These are phyloP conservation scores for Brachylomia viminalis DNA, from an alignment of 2,888 invertebrate species.

Conservation along the genomic window DNA sequence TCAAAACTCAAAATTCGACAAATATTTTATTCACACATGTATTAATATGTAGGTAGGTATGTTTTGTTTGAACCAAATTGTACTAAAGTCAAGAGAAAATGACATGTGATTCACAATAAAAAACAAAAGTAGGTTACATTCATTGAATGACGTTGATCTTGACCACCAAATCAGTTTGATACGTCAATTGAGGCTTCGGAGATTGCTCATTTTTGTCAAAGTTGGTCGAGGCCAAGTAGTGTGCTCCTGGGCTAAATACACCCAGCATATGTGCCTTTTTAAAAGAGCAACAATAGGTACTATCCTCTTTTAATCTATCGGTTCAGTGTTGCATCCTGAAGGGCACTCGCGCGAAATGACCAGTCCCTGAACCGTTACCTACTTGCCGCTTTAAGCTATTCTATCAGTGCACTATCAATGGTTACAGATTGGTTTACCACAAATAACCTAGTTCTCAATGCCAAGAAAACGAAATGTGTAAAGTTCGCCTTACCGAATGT, in stretches of 20 bases:
- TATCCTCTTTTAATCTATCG: not conserved
- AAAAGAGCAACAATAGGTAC: not conserved
- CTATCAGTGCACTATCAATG: too few species aligned
- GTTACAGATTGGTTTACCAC: too few species aligned
- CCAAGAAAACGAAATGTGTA: too few species aligned
- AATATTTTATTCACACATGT: not conserved
- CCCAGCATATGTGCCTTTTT: not conserved
- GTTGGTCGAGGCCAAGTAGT: conserved; percentile 12
- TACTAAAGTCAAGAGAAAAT: not conserved
- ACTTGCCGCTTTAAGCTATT: too few species aligned
- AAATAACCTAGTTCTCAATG: too few species aligned
- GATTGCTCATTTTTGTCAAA: conserved; percentile 15
- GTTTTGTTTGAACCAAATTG: conserved; percentile 17
- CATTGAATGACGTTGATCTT: conserved; percentile 12
- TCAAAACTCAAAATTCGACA: conserved; percentile 9
- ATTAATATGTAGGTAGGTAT: not conserved
- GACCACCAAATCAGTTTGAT: conserved; percentile 24
- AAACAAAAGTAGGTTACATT: conserved; percentile 9
- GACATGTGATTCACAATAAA: conserved; percentile 4
- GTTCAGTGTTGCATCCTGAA: not conserved
- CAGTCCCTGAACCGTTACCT: too few species aligned
- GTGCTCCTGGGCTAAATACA: not conserved
- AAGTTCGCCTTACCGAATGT: too few species aligned
- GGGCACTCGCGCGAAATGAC: not conserved
- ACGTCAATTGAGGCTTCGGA: conserved; percentile 18